phyloP scores from a whole-genome alignment of 2,888 invertebrate species.

The Perizoma flavofasciatum region DNA sequence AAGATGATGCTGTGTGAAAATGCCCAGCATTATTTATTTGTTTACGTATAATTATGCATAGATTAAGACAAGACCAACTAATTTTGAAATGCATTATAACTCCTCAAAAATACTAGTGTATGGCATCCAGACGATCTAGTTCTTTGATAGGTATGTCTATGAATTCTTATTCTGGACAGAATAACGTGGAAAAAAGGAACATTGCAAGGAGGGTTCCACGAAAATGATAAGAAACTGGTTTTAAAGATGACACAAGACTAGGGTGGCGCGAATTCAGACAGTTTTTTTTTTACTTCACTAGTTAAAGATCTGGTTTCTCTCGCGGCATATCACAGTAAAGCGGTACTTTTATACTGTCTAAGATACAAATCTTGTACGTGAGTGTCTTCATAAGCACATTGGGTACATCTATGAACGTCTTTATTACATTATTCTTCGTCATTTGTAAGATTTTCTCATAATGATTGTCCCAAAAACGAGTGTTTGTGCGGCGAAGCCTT shows the following conservation, averaged over 20 bases:
- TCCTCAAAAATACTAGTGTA: too few relatives aligned
- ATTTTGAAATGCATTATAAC: too few relatives aligned
- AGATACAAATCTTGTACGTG: constrained; percentile 81
- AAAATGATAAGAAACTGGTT: constrained; percentile 10
- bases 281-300: constrained; percentile 52
- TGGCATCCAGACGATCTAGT: too few relatives aligned
- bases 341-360: constrained; percentile 81
- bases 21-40: too few relatives aligned
- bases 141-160: too few relatives aligned
- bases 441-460: constrained; percentile 84
- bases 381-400: constrained; percentile 79
- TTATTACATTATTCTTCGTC: constrained; percentile 82
- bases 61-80: too few relatives aligned
- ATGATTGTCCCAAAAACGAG: constrained; percentile 83
- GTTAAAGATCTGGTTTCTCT: constrained; percentile 65
- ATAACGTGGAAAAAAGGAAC: too few relatives aligned
- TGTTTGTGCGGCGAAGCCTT: constrained; percentile 78
- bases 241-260: constrained; percentile 11
- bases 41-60: too few relatives aligned
- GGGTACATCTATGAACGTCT: constrained; percentile 83
- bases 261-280: constrained; percentile 34
- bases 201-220: not conserved
- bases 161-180: too few relatives aligned
- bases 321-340: constrained; percentile 74
- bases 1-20: too few relatives aligned